Evolutionary conservation across 1,140 invertebrate species (phyloP).

Genomic region (Zaprionus lachaisei): DNA sequence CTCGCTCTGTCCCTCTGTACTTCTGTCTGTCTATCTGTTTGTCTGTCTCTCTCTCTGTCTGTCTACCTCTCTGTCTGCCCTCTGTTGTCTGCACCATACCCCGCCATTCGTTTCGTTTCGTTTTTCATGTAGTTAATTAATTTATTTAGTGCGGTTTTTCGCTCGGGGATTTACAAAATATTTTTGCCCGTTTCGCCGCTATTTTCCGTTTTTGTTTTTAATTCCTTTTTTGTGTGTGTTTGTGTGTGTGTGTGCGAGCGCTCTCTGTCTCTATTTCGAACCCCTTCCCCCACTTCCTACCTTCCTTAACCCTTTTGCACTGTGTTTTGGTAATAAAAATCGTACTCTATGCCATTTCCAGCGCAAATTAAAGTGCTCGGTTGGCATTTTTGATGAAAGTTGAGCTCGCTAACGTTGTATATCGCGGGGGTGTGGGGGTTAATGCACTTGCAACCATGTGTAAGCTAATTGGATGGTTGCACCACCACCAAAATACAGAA

Average conservation of each 20-base stretch:
- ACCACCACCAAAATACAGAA: background rate
- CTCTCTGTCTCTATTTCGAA: slow-evolving; percentile 9
- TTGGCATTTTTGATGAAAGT: slow-evolving; percentile 30
- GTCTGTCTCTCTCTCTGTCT: slow-evolving; percentile 23
- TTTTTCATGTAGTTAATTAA: slow-evolving; percentile 75
- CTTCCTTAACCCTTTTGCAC: background rate
- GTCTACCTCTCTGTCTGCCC: slow-evolving; percentile 34
- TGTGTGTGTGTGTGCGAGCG: slow-evolving; percentile 8
- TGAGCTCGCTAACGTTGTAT: slow-evolving; percentile 4
- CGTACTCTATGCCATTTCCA: slow-evolving; percentile 27
- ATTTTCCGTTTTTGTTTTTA: slow-evolving; percentile 33
- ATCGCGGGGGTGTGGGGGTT: slow-evolving; percentile 8
- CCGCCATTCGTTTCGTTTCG: background rate
- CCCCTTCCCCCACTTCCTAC: background rate
- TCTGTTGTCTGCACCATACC: slow-evolving; percentile 32
- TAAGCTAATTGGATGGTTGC: slow-evolving; percentile 34
- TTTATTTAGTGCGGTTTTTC: slow-evolving; percentile 77
- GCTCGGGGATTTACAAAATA: slow-evolving; percentile 74
- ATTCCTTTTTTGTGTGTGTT: slow-evolving; percentile 26
- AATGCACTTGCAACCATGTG: slow-evolving; percentile 30
- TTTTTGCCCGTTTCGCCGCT: slow-evolving; percentile 49
- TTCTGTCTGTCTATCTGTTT: slow-evolving; percentile 23
- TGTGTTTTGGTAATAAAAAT: slow-evolving; percentile 41
- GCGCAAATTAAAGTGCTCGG: slow-evolving; percentile 38
- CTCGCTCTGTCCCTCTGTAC: slow-evolving; percentile 12